A percentile compares a stretch with the other conserved stretches of the same genome.
Conservation (phyloP, 2,113 vertebrate genomes). For the Turdus rufiventris region DNA sequence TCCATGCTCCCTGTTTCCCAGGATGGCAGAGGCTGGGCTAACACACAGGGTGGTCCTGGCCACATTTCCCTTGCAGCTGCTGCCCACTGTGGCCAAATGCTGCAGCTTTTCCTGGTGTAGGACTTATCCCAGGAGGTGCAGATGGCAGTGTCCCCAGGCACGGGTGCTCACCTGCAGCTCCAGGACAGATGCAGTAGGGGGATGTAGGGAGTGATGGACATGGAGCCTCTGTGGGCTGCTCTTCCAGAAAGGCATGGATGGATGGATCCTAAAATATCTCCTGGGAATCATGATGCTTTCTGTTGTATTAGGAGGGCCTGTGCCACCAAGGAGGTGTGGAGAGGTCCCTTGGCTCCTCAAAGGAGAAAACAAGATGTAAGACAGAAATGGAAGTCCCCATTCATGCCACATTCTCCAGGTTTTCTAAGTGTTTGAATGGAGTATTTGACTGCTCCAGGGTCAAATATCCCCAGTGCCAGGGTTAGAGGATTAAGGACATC, state of each 20-base stretch:
- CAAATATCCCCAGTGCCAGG: neutral
- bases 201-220: neutral
- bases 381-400: neutral
- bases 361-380: neutral
- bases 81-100: neutral
- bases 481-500: neutral
- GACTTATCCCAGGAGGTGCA: neutral
- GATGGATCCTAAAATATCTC: neutral
- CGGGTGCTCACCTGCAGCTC: neutral
- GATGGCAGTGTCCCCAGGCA: neutral
- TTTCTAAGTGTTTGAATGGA: neutral
- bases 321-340: neutral
- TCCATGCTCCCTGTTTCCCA: neutral
- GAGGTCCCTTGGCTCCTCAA: neutral
- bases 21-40: neutral
- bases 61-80: accelerated
- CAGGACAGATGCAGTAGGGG: neutral
- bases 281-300: neutral
- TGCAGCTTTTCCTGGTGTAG: neutral
- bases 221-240: neutral
- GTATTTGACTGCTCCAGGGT: neutral
- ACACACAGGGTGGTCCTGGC: constrained; percentile 17
- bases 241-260: accelerated
- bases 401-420: neutral
- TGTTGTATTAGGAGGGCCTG: neutral